phyloP scores from a whole-genome alignment of 2,113 vertebrate genomes.

The Tonatia bakeri region DNA sequence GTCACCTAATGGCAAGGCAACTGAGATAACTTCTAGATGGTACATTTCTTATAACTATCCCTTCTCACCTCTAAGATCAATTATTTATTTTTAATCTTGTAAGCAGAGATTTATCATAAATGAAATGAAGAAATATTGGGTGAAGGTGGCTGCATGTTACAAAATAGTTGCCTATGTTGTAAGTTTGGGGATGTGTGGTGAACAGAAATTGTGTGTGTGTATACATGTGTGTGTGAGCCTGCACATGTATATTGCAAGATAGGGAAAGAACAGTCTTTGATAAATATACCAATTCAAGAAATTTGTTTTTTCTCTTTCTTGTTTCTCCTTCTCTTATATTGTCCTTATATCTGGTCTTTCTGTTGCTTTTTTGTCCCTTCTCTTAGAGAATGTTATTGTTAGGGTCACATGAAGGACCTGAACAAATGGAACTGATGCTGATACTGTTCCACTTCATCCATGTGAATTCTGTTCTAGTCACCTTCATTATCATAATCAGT shows the following conservation, averaged over 20 bases:
- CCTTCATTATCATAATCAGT: background rate
- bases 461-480: background rate
- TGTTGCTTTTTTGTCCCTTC: background rate
- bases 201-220: background rate
- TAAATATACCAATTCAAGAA: background rate
- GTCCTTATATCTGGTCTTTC: background rate
- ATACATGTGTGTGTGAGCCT: background rate
- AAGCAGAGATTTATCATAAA: background rate
- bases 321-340: background rate
- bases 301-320: background rate
- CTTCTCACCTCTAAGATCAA: background rate
- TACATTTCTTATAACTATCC: background rate
- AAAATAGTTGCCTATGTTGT: background rate
- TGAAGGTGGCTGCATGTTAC: background rate
- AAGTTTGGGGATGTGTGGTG: background rate
- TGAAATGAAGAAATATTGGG: background rate
- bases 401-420: background rate
- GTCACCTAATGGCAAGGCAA: background rate
- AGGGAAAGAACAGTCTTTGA: background rate
- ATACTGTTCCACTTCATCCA: background rate
- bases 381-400: background rate
- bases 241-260: background rate
- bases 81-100: background rate
- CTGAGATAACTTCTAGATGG: background rate
- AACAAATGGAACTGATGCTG: background rate